These are phyloP conservation scores for Tridacna gigas DNA, from an alignment of 2,888 invertebrate genomes.

Conservation along the genomic window DNA sequence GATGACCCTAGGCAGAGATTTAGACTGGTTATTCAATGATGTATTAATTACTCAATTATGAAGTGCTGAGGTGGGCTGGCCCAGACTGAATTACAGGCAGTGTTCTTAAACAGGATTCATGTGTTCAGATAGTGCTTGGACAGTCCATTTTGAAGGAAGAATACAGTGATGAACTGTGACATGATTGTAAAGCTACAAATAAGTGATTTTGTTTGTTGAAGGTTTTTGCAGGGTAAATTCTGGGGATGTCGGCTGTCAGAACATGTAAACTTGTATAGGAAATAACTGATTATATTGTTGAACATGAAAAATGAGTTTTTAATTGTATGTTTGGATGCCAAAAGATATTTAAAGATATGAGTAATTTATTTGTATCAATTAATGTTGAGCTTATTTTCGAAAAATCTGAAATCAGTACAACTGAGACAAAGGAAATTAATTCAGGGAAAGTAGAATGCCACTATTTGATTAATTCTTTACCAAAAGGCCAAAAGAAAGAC, in stretches of 20 bases:
- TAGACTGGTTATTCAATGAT: not conserved
- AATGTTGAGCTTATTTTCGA: too few species aligned
- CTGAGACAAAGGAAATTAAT: too few species aligned
- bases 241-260: not conserved
- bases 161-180: not conserved
- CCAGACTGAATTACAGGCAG: not conserved
- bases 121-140: not conserved
- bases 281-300: too few species aligned
- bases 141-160: not conserved
- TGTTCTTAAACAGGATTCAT: not conserved
- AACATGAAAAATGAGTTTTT: too few species aligned
- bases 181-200: not conserved
- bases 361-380: too few species aligned
- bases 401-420: too few species aligned
- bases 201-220: not conserved
- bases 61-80: constrained; percentile 4
- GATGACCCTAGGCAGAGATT: constrained; percentile 69
- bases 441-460: too few species aligned
- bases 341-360: too few species aligned
- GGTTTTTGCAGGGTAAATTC: not conserved
- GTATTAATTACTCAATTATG: not conserved
- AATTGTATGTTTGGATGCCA: too few species aligned
- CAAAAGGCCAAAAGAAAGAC: too few species aligned
- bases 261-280: too few species aligned
- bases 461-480: too few species aligned